These are phyloP conservation scores for Otis tarda DNA, from an alignment of 2,113 vertebrate genomes.

Conservation along the genomic window DNA sequence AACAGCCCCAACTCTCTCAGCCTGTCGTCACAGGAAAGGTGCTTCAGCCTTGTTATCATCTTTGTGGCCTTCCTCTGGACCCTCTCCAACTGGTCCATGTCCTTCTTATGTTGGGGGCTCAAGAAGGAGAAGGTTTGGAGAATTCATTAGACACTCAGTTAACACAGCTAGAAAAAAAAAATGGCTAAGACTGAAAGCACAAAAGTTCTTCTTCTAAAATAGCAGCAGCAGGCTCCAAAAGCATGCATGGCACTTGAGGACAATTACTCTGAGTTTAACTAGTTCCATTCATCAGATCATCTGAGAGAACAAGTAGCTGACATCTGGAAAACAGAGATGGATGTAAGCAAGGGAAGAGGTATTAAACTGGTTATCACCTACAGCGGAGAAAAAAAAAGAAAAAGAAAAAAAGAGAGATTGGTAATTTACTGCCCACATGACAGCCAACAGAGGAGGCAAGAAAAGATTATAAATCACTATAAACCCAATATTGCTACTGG, in stretches of 20 bases:
- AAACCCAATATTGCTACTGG: not conserved
- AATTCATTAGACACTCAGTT: not conserved
- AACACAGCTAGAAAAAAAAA: not conserved
- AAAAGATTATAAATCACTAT: not conserved
- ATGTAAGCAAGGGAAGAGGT: not conserved
- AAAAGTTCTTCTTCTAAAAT: not conserved
- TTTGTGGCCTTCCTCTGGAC: no score
- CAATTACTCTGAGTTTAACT: not conserved
- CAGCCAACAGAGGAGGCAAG: not conserved
- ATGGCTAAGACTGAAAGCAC: not conserved
- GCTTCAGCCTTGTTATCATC: no score
- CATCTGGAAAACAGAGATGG: not conserved
- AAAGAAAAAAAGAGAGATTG: not conserved
- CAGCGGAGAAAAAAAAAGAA: not conserved
- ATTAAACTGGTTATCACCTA: not conserved
- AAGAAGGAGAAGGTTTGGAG: not conserved
- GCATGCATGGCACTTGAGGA: not conserved
- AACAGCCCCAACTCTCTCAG: no score
- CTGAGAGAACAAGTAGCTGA: not conserved
- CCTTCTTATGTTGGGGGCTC: no score
- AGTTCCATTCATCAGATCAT: not conserved
- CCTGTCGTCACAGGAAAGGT: no score
- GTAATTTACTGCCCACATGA: not conserved
- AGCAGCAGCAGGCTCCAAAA: not conserved
- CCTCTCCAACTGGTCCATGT: no score